Percentiles rank a stretch among this genome's conserved stretches.
Evolutionary conservation across 2,797 vertebrate species (phyloP).

Genomic region (Onychomys arenicola): DNA sequence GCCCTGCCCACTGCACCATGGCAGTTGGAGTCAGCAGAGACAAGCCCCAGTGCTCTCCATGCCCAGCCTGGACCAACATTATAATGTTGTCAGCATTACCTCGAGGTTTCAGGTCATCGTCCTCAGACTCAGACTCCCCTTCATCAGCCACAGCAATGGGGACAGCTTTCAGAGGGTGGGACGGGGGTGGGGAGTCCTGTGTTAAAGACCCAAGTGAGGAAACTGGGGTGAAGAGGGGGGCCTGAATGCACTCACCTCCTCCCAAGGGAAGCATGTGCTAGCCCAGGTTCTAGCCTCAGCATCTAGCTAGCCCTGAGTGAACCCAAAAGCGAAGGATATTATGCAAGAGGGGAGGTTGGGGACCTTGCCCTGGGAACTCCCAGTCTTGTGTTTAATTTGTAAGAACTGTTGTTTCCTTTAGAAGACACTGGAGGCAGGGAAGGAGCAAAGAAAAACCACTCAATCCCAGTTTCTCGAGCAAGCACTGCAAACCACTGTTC

Average conservation of each 20-base stretch:
- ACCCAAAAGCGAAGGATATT: neutral
- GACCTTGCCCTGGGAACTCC: neutral
- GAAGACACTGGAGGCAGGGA: neutral
- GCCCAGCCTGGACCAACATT: accelerated
- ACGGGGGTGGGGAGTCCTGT: constrained; percentile 89
- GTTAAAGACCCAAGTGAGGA: constrained; percentile 23
- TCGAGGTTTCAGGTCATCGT: constrained; percentile 98
- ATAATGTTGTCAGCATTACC: constrained; percentile 87
- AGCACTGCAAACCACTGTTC: neutral
- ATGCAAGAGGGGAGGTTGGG: accelerated
- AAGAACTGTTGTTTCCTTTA: neutral
- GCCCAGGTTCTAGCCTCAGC: no score
- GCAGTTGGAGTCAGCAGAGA: neutral
- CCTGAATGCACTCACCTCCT: neutral
- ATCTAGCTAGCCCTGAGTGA: accelerated
- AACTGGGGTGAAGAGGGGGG: accelerated
- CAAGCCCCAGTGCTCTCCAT: neutral
- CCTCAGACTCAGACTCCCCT: constrained; percentile 97
- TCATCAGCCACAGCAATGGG: constrained; percentile 98
- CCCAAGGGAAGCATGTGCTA: no score
- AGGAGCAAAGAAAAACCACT: neutral
- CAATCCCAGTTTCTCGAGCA: neutral
- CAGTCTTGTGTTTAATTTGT: neutral
- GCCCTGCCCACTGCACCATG: neutral
- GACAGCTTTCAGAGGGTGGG: constrained; percentile 93